These are phyloP conservation scores for Trichopria drosophilae DNA, from an alignment of 2,888 invertebrate genomes.

Conservation along the genomic window DNA sequence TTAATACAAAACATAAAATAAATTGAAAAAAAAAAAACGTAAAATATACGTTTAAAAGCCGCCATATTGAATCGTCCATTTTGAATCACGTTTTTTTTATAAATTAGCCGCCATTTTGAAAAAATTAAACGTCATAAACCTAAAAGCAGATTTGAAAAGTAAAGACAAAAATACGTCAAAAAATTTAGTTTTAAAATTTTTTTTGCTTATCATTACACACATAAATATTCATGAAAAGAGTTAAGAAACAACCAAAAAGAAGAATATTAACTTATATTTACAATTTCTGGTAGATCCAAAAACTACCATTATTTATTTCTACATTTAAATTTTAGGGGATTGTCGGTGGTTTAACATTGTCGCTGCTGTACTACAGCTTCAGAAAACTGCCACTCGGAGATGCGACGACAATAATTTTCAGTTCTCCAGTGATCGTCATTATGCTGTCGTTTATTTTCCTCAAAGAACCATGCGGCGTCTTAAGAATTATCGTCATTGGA, in stretches of 20 bases:
- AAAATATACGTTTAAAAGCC: no score
- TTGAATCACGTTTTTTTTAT: no score
- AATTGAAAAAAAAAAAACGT: no score
- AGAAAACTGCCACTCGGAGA: constrained; percentile 60
- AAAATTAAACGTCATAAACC: no score
- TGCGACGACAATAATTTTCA: constrained; percentile 61
- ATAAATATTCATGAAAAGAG: no score
- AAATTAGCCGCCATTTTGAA: no score
- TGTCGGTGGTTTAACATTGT: constrained; percentile 58
- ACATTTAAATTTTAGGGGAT: constrained; percentile 51
- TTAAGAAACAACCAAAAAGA: no score
- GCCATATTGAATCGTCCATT: no score
- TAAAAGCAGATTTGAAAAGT: no score
- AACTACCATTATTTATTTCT: not conserved
- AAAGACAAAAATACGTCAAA: no score
- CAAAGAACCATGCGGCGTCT: constrained; percentile 59
- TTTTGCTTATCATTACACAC: not conserved
- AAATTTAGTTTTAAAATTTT: constrained; percentile 8
- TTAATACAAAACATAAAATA: no score
- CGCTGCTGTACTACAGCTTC: constrained; percentile 59
- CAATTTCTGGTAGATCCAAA: not conserved
- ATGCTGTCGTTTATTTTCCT: constrained; percentile 57
- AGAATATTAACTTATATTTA: no score
- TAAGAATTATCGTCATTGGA: constrained; percentile 57
- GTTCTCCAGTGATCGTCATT: constrained; percentile 60